phyloP scores from a whole-genome alignment of 2,113 vertebrate species.

The Corythornis vintsioides region DNA sequence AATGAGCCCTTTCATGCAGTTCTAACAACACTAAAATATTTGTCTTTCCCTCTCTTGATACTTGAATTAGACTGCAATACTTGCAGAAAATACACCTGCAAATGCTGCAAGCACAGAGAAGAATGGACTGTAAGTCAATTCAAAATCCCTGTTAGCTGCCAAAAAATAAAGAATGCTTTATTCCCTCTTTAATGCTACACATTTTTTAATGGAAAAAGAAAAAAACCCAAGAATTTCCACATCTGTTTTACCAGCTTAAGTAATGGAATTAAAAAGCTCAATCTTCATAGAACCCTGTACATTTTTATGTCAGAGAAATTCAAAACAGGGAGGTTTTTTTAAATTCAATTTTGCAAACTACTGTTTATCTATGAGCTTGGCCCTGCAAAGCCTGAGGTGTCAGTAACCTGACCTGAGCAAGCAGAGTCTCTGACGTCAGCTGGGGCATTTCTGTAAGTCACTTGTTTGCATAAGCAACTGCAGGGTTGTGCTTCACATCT shows the following conservation, averaged over 20 bases:
- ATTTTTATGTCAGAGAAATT: not conserved
- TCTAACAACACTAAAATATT: not conserved
- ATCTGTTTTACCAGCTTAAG: not conserved
- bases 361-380: not conserved
- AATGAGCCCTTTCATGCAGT: constrained; percentile 28
- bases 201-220: not conserved
- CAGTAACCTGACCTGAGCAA: not conserved
- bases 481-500: not conserved
- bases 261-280: not conserved
- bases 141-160: not conserved
- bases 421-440: not conserved
- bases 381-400: not conserved
- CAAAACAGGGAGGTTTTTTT: not conserved
- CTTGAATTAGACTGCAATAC: not conserved
- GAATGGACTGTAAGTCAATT: not conserved
- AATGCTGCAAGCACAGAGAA: not conserved
- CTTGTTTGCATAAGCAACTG: not conserved
- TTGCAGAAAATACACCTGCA: not conserved
- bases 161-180: not conserved
- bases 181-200: not conserved
- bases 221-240: not conserved
- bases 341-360: not conserved
- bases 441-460: not conserved
- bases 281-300: not conserved
- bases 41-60: not conserved